phyloP scores from a whole-genome alignment of 2,888 invertebrate species.

The Neoascia interrupta region DNA sequence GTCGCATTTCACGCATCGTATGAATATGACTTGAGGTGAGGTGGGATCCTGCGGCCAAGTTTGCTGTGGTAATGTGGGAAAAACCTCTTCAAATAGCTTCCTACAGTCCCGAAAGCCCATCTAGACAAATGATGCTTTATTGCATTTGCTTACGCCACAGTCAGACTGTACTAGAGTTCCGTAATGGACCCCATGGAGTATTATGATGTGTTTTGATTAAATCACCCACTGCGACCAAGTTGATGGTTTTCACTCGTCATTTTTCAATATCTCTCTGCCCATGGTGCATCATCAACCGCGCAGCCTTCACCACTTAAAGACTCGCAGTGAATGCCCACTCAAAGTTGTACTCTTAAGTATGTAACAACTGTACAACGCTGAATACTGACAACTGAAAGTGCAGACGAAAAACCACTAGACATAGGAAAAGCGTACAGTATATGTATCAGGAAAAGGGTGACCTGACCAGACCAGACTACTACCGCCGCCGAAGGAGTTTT shows the following conservation, averaged over 20 bases:
- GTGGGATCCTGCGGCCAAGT: background rate
- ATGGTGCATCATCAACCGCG: constrained; percentile 12
- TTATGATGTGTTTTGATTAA: constrained; percentile 24
- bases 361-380: no score
- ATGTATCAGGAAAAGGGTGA: constrained; percentile 8
- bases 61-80: background rate
- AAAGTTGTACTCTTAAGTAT: no score
- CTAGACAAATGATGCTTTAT: no score
- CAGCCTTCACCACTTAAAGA: constrained; percentile 42
- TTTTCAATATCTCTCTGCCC: constrained; percentile 20
- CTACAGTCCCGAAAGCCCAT: background rate
- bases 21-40: constrained; percentile 10
- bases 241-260: constrained; percentile 12
- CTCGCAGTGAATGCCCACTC: constrained; percentile 35
- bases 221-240: constrained; percentile 36
- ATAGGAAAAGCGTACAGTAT: no score
- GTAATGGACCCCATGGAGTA: background rate
- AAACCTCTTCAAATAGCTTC: background rate
- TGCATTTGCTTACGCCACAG: no score
- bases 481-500: no score
- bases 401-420: no score
- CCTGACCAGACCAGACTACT: no score
- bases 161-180: no score
- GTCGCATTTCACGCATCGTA: constrained; percentile 3
- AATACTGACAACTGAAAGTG: no score